phyloP scores from a whole-genome alignment of 2,113 vertebrate genomes.

The Lophius piscatorius region DNA sequence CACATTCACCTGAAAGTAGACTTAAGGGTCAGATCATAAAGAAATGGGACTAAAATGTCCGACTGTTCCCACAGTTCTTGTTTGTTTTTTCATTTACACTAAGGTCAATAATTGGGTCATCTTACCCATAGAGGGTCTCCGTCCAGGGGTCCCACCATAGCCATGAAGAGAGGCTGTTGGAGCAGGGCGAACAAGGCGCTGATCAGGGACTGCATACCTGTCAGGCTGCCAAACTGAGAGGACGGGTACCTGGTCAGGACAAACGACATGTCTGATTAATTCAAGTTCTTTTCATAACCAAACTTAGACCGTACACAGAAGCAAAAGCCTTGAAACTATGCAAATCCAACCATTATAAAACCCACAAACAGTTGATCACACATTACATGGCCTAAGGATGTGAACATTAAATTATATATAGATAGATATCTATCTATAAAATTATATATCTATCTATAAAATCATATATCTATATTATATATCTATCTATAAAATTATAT shows the following conservation, averaged over 20 bases:
- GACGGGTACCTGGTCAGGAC: slow-evolving; percentile 99
- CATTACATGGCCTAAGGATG: not conserved
- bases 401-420: not conserved
- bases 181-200: slow-evolving; percentile 96
- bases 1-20: slow-evolving; percentile 87
- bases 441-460: too few relatives aligned
- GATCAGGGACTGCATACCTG: slow-evolving; percentile 95
- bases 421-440: too few relatives aligned
- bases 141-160: slow-evolving; percentile 91
- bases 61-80: not conserved
- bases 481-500: too few relatives aligned
- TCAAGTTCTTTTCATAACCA: too few relatives aligned
- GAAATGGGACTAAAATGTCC: not conserved
- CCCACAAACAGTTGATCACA: too few relatives aligned
- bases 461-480: too few relatives aligned
- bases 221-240: slow-evolving; percentile 96
- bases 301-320: too few relatives aligned
- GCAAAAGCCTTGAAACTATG: too few relatives aligned
- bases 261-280: too few relatives aligned
- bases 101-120: not conserved
- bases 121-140: slow-evolving; percentile 96
- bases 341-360: too few relatives aligned
- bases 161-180: slow-evolving; percentile 96
- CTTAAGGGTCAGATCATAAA: not conserved
- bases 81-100: not conserved